Conservation (phyloP, 2,113 vertebrate species). For the Melanostigma gelatinosum region DNA sequence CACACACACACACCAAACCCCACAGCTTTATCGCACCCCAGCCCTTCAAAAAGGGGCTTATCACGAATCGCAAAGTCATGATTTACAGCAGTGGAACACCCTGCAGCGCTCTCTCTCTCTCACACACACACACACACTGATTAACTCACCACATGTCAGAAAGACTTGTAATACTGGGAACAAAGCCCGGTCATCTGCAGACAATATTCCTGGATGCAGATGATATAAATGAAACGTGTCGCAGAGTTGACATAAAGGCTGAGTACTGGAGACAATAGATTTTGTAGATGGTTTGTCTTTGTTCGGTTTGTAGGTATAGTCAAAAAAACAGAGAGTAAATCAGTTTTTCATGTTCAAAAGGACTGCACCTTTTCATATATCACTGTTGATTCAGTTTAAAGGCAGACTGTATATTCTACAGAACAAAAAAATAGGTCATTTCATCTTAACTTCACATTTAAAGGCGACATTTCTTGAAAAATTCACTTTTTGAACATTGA, state of each 20-base stretch:
- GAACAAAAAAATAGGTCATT: background rate
- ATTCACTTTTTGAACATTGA: no score
- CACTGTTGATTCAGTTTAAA: conserved; percentile 13
- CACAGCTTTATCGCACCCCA: conserved; percentile 34
- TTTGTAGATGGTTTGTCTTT: conserved; percentile 15
- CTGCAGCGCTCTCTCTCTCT: conserved; percentile 4
- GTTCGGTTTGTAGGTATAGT: background rate
- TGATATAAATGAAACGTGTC: conserved; percentile 32
- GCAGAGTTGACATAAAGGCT: conserved; percentile 25
- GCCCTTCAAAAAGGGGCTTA: conserved; percentile 45
- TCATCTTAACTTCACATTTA: background rate
- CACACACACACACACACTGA: conserved; percentile 21
- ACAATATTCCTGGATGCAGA: conserved; percentile 48
- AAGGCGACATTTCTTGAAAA: no score
- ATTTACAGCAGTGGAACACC: conserved; percentile 45
- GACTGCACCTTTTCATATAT: background rate
- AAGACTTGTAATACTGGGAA: conserved; percentile 35
- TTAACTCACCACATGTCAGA: conserved; percentile 52
- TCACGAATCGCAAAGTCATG: conserved; percentile 53
- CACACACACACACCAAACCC: conserved; percentile 9
- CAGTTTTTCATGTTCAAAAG: conserved; percentile 3
- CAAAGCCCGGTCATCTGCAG: conserved; percentile 57
- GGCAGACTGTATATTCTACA: background rate
- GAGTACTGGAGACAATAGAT: conserved; percentile 13
- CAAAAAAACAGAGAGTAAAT: no score